These are phyloP conservation scores for Sinhomidia bicolor DNA, from an alignment of 2,888 invertebrate genomes.

Conservation along the genomic window DNA sequence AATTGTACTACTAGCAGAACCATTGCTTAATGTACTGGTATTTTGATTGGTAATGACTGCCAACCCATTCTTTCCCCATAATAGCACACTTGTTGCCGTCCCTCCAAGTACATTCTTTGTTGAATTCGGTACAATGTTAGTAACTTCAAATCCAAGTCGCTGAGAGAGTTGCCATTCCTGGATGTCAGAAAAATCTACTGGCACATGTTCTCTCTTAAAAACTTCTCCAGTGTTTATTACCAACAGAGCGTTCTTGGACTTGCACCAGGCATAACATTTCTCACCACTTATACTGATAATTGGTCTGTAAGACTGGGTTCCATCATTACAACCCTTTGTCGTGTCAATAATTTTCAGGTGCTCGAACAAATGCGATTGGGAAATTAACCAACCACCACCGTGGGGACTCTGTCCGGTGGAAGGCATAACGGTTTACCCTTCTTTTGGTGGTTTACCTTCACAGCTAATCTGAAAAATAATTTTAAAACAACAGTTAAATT, in stretches of 20 bases:
- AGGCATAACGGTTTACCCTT: conserved; percentile 37
- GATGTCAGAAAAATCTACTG: conserved; percentile 18
- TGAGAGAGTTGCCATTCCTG: conserved; percentile 67
- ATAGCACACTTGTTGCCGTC: conserved; percentile 38
- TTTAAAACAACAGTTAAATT: too few species aligned
- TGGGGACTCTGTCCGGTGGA: conserved; percentile 21
- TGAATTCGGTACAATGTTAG: conserved; percentile 25
- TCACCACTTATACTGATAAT: conserved; percentile 55
- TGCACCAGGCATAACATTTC: conserved; percentile 65
- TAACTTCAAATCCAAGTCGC: conserved; percentile 56
- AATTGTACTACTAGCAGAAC: neutral
- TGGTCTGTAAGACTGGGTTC: neutral
- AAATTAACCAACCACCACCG: conserved; percentile 49
- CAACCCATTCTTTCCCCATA: conserved; percentile 75
- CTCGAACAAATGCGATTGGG: conserved; percentile 55
- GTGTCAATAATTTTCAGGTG: conserved; percentile 6
- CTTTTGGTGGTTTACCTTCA: too few species aligned
- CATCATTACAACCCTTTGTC: neutral
- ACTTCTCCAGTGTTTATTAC: conserved; percentile 52
- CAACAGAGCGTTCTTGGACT: conserved; percentile 46
- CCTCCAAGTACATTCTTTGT: conserved; percentile 16
- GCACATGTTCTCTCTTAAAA: conserved; percentile 2
- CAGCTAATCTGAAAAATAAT: too few species aligned
- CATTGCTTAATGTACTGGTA: conserved; percentile 7
- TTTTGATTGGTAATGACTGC: conserved; percentile 67